These are phyloP conservation scores for Phalacrocorax carbo DNA, from an alignment of 2,113 vertebrate genomes.

Conservation along the genomic window DNA sequence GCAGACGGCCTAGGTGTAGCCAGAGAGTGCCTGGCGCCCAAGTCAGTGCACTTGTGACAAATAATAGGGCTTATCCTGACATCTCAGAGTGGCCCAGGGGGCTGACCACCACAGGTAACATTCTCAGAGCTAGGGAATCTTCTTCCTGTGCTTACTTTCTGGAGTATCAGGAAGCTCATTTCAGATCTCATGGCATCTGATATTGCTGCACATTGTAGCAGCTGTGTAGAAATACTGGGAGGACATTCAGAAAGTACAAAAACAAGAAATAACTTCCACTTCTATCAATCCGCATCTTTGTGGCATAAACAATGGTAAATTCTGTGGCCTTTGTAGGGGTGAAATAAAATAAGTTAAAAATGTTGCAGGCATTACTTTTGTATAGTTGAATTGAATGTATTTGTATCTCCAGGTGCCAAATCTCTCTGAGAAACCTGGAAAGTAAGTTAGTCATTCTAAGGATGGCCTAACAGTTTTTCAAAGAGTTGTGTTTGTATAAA, in stretches of 20 bases:
- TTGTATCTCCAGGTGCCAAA: background rate
- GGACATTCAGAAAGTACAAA: background rate
- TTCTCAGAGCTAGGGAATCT: background rate
- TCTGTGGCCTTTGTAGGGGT: background rate
- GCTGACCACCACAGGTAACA: background rate
- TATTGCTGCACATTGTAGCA: background rate
- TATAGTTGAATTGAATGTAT: background rate
- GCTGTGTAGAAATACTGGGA: background rate
- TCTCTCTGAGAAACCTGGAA: background rate
- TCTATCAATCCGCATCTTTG: background rate
- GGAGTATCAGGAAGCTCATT: background rate
- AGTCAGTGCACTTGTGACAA: too few species aligned
- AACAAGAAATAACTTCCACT: background rate
- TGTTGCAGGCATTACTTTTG: background rate
- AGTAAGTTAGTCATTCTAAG: background rate
- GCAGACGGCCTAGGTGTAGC: too few species aligned
- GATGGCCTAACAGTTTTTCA: background rate
- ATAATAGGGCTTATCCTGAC: too few species aligned
- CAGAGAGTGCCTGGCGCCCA: too few species aligned
- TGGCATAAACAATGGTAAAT: background rate
- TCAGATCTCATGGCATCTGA: background rate
- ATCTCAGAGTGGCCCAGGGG: too few species aligned
- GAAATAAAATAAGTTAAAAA: background rate
- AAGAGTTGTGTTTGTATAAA: background rate
- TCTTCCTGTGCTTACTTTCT: background rate